Evolutionary conservation across 2,888 invertebrate genomes (phyloP), one percentile per base, ranked within the genome.

Genomic region (Polydrusus tereticollis): DNA sequence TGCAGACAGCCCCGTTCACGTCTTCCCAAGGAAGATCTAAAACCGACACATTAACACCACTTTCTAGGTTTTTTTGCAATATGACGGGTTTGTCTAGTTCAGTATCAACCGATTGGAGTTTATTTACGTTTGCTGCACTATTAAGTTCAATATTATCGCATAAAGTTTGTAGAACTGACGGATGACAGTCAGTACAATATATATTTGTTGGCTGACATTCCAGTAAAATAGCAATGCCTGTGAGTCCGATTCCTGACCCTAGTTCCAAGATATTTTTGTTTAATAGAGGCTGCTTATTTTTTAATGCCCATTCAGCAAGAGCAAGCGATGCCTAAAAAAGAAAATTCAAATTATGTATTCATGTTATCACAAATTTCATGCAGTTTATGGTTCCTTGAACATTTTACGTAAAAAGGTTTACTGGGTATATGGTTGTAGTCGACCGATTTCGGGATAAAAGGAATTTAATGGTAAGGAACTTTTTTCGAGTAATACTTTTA

Each of bases 161-260:
- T 62, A 94, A 86, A 41, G 89, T 86, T 33, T 88, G 85, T 16
- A 94, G 83, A 21, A 95, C 94, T 58, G 87, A 86, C 0, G 84
- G 79, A 80, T 94, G 94, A 78, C 90, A 92, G 83, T 95, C 95
- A 14, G 91, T 90, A 59, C 94, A 87, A 63, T 88, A 85, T 52
- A 92, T 86, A 57, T 87, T 84, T 63, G 86, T 84, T 0, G 90
- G 88, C 26, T 83, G 73, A 79, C 91, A 91, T 57, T 85, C 81
- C 66, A 88, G 88, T 26, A 88, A 86, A 38, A 91, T 83, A 2
- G 89, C 86, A 38, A 94, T 86, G 16, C 94, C 93, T 38, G 92
- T 88, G 63, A 94, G 87, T 0, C 95, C 95, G 16, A 92, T 88
- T 23, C 95, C 95, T 10, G 93, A 91, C 55, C 95, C 95, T 3